These are phyloP conservation scores for Acronicta leporina DNA, from an alignment of 2,888 invertebrate species.

Conservation along the genomic window DNA sequence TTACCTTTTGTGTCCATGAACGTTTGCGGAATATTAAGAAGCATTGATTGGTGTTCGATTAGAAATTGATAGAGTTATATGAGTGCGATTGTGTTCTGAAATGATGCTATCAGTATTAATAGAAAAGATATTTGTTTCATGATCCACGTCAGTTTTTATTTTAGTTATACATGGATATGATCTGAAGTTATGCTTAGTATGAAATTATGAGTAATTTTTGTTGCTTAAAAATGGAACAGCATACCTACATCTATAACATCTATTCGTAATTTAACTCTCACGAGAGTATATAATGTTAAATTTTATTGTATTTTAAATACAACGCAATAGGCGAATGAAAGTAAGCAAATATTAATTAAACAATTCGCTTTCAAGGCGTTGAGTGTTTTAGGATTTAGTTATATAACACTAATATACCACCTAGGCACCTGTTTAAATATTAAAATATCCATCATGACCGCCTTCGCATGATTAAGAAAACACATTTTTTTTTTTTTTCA, in stretches of 20 bases:
- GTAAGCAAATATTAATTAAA: constrained; percentile 33
- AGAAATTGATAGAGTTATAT: constrained; percentile 49
- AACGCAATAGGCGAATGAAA: constrained; percentile 15
- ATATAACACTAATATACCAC: constrained; percentile 27
- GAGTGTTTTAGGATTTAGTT: constrained; percentile 26
- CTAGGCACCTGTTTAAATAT: constrained; percentile 49
- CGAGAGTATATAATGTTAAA: background rate
- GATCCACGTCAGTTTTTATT: too few relatives aligned
- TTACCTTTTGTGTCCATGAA: constrained; percentile 56
- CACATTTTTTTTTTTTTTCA: constrained; percentile 9
- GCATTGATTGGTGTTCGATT: constrained; percentile 51
- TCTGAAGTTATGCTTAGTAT: too few relatives aligned
- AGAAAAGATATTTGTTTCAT: constrained; percentile 4
- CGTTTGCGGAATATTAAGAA: constrained; percentile 58
- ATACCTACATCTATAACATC: too few relatives aligned
- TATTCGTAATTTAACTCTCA: background rate
- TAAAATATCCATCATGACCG: constrained; percentile 3
- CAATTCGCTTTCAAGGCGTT: constrained; percentile 30
- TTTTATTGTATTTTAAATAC: background rate
- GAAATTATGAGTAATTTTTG: too few relatives aligned
- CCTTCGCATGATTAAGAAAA: constrained; percentile 1
- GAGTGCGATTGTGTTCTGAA: constrained; percentile 23
- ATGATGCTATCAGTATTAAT: constrained; percentile 13
- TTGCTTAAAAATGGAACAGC: too few relatives aligned
- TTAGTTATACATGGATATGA: too few relatives aligned